Evolutionary conservation across 2,797 vertebrate genomes (phyloP).

Genomic region (Anolis apletophallus): DNA sequence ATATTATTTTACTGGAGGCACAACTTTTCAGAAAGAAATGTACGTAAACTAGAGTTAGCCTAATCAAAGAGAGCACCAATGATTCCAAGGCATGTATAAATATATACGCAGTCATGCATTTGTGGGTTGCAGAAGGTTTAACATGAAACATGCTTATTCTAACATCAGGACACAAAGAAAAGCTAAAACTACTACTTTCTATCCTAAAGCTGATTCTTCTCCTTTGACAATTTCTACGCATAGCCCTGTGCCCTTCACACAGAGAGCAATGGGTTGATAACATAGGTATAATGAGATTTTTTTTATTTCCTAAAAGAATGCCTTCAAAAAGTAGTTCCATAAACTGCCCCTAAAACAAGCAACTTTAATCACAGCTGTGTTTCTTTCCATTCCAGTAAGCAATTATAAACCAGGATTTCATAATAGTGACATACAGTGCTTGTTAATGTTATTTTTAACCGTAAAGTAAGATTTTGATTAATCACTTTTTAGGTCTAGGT

Average conservation of each 20-base stretch:
- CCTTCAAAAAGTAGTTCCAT: background rate
- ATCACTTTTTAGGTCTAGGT: background rate
- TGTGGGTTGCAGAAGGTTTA: background rate
- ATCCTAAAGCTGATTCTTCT: background rate
- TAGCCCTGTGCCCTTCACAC: background rate
- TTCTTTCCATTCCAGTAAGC: background rate
- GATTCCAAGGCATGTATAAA: background rate
- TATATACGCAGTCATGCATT: background rate
- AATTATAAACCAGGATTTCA: background rate
- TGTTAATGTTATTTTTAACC: background rate
- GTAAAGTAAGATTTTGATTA: background rate
- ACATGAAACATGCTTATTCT: background rate
- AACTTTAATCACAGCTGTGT: background rate
- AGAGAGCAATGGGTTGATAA: background rate
- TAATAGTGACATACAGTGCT: background rate
- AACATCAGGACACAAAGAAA: background rate
- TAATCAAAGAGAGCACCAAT: background rate
- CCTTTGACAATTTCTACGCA: background rate
- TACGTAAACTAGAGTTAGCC: background rate
- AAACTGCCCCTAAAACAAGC: background rate
- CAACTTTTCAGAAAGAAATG: conserved; percentile 9
- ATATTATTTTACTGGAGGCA: conserved; percentile 4
- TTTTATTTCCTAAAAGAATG: background rate
- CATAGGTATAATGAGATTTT: background rate
- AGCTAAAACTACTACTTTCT: background rate